Evolutionary conservation across 2,797 vertebrate species (phyloP).

Genomic region (Okamejei kenojei): DNA sequence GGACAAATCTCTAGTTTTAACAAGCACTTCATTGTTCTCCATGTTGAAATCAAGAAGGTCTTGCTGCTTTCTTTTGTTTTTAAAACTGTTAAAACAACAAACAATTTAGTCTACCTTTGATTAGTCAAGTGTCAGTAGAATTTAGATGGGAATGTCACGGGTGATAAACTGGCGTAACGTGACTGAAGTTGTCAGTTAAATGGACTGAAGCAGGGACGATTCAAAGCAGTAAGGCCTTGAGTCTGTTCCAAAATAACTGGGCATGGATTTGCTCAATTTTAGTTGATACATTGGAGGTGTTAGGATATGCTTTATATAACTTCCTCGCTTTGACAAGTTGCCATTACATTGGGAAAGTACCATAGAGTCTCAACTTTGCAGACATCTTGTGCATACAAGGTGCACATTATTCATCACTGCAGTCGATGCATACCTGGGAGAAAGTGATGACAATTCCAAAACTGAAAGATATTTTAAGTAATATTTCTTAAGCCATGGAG

Average conservation of each 20-base stretch:
- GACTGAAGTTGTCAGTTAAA: conserved; percentile 49
- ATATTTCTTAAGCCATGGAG: neutral
- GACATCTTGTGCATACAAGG: neutral
- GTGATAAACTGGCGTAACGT: conserved; percentile 46
- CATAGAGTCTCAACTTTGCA: neutral
- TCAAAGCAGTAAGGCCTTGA: neutral
- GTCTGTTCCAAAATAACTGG: neutral
- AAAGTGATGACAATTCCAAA: neutral
- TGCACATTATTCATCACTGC: neutral
- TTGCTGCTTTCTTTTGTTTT: conserved; percentile 29
- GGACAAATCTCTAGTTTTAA: conserved; percentile 41
- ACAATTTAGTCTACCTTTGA: neutral
- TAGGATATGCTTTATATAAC: neutral
- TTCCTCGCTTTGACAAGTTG: neutral
- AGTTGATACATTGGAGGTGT: neutral
- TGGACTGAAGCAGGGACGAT: conserved; percentile 39
- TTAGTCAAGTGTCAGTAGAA: conserved; percentile 4
- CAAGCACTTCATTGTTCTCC: conserved; percentile 51
- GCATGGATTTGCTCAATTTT: neutral
- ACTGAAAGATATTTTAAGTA: neutral
- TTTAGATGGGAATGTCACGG: neutral
- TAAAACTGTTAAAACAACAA: conserved; percentile 19
- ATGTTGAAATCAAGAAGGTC: conserved; percentile 36
- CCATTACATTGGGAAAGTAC: neutral
- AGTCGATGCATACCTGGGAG: neutral